Conservation (phyloP, 2,888 invertebrate genomes). For the Nephrotoma flavescens region DNA sequence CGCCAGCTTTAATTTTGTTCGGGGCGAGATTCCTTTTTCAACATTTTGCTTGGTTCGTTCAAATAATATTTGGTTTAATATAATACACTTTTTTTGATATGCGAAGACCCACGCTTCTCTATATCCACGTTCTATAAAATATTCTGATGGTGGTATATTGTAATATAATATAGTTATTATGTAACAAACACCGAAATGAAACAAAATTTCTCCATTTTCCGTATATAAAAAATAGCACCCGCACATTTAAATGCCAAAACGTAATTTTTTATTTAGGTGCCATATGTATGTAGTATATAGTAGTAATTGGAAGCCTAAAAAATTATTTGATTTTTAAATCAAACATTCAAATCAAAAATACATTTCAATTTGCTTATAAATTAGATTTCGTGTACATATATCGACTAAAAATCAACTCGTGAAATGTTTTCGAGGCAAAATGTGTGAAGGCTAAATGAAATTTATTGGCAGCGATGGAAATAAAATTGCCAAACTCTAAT, state of each 20-base stretch:
- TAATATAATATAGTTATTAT: background rate
- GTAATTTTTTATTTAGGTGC: background rate
- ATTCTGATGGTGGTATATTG: background rate
- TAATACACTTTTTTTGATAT: background rate
- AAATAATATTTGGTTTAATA: no score
- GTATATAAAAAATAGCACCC: background rate
- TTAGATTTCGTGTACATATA: background rate
- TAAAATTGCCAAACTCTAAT: background rate
- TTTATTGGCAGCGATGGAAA: background rate
- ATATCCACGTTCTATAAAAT: background rate
- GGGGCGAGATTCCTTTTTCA: background rate
- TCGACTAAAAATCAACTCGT: no score
- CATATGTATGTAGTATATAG: background rate
- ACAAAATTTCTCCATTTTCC: background rate
- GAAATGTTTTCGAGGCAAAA: background rate
- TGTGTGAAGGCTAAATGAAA: background rate
- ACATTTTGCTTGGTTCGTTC: background rate
- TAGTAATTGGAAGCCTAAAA: background rate
- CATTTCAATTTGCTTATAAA: background rate
- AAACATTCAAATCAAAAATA: background rate
- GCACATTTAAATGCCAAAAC: background rate
- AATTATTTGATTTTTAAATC: background rate
- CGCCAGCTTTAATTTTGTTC: background rate
- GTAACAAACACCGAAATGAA: background rate
- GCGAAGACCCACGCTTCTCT: background rate